Evolutionary conservation across 2,797 vertebrate genomes (phyloP).

Genomic region (Paedocypris micromegethes): DNA sequence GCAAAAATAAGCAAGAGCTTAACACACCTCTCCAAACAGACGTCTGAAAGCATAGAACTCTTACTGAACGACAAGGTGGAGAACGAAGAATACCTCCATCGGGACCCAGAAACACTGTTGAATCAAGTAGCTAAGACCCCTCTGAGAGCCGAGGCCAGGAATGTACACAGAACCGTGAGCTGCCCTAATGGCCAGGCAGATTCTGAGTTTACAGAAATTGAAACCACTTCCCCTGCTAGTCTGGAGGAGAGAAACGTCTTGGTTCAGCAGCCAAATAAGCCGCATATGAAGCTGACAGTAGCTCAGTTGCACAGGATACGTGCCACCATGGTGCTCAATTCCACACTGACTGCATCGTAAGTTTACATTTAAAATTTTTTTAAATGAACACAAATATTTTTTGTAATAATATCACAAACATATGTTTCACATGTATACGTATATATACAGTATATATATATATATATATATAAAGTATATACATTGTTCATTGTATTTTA

Average conservation of each 20-base stretch:
- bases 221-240: slow-evolving; percentile 22
- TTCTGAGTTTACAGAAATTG: slow-evolving; percentile 52
- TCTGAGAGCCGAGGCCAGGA: slow-evolving; percentile 48
- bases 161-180: not conserved
- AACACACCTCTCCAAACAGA: slow-evolving; percentile 64
- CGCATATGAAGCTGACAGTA: slow-evolving; percentile 68
- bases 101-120: slow-evolving; percentile 39
- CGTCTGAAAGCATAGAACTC: slow-evolving; percentile 31
- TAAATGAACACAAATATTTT: too few species aligned
- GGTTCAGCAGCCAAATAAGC: slow-evolving; percentile 63
- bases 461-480: not conserved
- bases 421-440: not conserved
- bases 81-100: slow-evolving; percentile 30
- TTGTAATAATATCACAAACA: too few species aligned
- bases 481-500: not conserved
- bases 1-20: slow-evolving; percentile 70
- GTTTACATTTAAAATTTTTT: slow-evolving; percentile 46
- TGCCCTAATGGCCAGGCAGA: slow-evolving; percentile 40
- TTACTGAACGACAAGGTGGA: slow-evolving; percentile 29
- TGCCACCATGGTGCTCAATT: slow-evolving; percentile 91
- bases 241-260: slow-evolving; percentile 33
- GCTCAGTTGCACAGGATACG: slow-evolving; percentile 88
- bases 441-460: not conserved
- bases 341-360: slow-evolving; percentile 96
- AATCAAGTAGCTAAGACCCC: slow-evolving; percentile 50